Evolutionary conservation across 2,113 vertebrate genomes (phyloP).

Genomic region (Vimba vimba): DNA sequence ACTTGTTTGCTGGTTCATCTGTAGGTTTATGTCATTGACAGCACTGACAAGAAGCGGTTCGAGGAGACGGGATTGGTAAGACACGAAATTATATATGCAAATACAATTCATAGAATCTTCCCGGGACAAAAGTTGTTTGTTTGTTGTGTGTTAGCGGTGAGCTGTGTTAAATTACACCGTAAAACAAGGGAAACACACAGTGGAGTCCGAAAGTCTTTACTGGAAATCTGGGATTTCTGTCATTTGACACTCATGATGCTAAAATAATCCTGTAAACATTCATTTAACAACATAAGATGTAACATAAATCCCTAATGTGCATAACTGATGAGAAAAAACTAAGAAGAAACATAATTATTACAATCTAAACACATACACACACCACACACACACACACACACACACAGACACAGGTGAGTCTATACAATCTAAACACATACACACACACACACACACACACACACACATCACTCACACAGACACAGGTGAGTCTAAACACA

Average conservation of each 20-base stretch:
- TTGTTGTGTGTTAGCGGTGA: background rate
- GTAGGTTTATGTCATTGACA: slow-evolving; percentile 77
- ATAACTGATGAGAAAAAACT: too few species aligned
- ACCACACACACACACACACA: too few species aligned
- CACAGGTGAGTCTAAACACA: too few species aligned
- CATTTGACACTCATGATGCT: background rate
- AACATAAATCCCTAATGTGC: too few species aligned
- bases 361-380: too few species aligned
- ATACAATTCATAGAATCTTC: background rate
- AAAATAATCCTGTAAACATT: too few species aligned
- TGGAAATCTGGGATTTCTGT: background rate
- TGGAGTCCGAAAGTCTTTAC: background rate
- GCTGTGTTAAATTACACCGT: background rate
- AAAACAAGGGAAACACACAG: background rate
- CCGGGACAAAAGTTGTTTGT: background rate
- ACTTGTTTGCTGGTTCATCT: slow-evolving; percentile 28
- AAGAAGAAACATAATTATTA: too few species aligned
- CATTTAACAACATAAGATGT: too few species aligned
- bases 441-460: too few species aligned
- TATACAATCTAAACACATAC: too few species aligned
- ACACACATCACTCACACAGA: too few species aligned
- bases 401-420: too few species aligned
- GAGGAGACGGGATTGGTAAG: slow-evolving; percentile 77
- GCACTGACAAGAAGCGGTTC: slow-evolving; percentile 74
- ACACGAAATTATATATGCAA: background rate